Evolutionary conservation across 2,888 invertebrate genomes (phyloP).

Genomic region (Drosophila algonquin): DNA sequence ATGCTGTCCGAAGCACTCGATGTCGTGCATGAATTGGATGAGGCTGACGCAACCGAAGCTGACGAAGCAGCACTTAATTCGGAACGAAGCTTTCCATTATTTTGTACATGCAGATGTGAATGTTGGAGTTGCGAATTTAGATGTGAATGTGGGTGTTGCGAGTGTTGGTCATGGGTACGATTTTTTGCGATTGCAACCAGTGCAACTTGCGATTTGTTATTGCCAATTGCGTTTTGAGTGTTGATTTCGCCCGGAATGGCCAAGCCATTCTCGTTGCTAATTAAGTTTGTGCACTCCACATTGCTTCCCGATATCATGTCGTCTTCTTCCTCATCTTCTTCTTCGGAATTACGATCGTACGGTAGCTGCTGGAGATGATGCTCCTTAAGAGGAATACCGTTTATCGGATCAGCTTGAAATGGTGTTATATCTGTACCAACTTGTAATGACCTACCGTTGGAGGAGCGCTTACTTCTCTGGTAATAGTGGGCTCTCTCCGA

Average conservation of each 20-base stretch:
- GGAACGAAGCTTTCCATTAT: slow-evolving; percentile 22
- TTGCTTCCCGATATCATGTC: slow-evolving; percentile 78
- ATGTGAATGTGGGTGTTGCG: slow-evolving; percentile 27
- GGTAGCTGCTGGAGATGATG: slow-evolving; percentile 51
- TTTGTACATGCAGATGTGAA: slow-evolving; percentile 50
- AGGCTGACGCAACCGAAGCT: slow-evolving; percentile 37
- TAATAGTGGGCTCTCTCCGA: slow-evolving; percentile 49
- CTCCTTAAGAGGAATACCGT: slow-evolving; percentile 43
- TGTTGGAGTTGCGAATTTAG: slow-evolving; percentile 12
- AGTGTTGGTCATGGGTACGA: slow-evolving; percentile 12
- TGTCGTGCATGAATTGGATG: slow-evolving; percentile 38
- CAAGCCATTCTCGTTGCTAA: slow-evolving; percentile 64
- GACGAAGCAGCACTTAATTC: slow-evolving; percentile 52
- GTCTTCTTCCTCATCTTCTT: slow-evolving; percentile 63
- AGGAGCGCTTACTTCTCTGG: slow-evolving; percentile 25
- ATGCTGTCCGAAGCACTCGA: slow-evolving; percentile 87
- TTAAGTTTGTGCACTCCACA: slow-evolving; percentile 82
- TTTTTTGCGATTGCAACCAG: slow-evolving; percentile 11
- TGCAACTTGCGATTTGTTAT: slow-evolving; percentile 22
- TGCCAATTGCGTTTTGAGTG: slow-evolving; percentile 49
- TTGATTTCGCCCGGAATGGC: slow-evolving; percentile 45
- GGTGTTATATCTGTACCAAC: slow-evolving; percentile 34
- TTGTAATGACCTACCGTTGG: slow-evolving; percentile 36
- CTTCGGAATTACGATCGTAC: slow-evolving; percentile 73
- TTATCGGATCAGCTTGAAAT: slow-evolving; percentile 17